phyloP scores from a whole-genome alignment of 2,797 vertebrate genomes.

The Xiphophorus birchmanni region DNA sequence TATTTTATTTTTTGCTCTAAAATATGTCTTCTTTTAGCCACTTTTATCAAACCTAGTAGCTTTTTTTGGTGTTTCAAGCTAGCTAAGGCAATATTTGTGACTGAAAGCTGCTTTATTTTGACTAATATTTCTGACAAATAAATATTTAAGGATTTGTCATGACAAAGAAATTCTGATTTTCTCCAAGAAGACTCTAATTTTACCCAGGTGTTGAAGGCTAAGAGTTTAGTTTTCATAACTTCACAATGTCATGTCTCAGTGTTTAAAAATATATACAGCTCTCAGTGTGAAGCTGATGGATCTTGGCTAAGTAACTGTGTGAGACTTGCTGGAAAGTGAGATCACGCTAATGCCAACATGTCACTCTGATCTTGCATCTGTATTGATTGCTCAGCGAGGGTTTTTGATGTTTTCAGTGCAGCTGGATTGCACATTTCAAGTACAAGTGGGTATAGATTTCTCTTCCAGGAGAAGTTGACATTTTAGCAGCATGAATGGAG shows the following conservation, averaged over 20 bases:
- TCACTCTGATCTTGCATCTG: slow-evolving; percentile 1
- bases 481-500: not conserved
- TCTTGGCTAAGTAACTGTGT: slow-evolving; percentile 4
- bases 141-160: not conserved
- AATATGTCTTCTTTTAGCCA: not conserved
- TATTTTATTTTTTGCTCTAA: not conserved
- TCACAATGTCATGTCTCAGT: not conserved
- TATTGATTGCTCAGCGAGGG: not conserved
- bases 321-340: slow-evolving; percentile 2
- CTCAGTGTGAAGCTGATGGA: not conserved
- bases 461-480: not conserved
- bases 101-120: not conserved
- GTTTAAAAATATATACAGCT: not conserved
- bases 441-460: not conserved
- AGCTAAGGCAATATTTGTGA: not conserved
- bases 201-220: not conserved
- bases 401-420: slow-evolving; percentile 12
- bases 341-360: slow-evolving; percentile 3
- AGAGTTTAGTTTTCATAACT: not conserved
- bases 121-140: not conserved
- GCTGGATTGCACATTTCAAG: not conserved
- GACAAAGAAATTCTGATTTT: not conserved
- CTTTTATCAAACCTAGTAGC: not conserved
- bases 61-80: not conserved
- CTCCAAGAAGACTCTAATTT: not conserved